Percentiles rank a stretch among this genome's conserved stretches.
Conservation (phyloP, 1,140 invertebrate species). For the Polypedilum vanderplanki region DNA sequence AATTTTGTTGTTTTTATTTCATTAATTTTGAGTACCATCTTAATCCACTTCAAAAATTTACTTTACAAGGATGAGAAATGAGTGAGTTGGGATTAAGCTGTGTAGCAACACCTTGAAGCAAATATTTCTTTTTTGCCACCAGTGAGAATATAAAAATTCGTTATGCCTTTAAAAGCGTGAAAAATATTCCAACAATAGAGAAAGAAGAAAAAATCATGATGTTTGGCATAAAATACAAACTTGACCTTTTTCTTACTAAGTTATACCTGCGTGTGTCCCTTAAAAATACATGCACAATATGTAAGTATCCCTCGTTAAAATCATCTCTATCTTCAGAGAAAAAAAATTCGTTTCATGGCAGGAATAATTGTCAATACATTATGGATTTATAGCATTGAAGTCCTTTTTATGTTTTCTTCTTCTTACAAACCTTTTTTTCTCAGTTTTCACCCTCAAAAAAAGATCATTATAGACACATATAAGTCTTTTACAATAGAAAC, state of each 20-base stretch:
- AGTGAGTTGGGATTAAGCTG: no score
- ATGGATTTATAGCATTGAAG: slow-evolving; percentile 21
- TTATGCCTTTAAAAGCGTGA: not conserved
- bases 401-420: not conserved
- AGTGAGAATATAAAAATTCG: not conserved
- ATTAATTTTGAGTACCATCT: no score
- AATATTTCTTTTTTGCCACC: slow-evolving; percentile 6
- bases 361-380: slow-evolving; percentile 29
- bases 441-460: slow-evolving; percentile 22
- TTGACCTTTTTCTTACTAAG: not conserved
- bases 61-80: no score
- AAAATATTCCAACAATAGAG: not conserved
- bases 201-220: not conserved
- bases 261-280: slow-evolving; percentile 15
- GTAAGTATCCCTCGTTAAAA: slow-evolving; percentile 9
- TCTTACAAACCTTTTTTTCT: slow-evolving; percentile 12
- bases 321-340: not conserved
- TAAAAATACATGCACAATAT: not conserved
- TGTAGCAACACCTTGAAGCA: slow-evolving; percentile 6
- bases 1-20: no score
- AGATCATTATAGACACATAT: not conserved
- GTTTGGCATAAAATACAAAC: slow-evolving; percentile 7
- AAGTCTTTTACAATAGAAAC: slow-evolving; percentile 22
- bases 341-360: slow-evolving; percentile 10
- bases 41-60: no score